A percentile compares a stretch with the other conserved stretches of the same genome.
Conservation (phyloP, 1,140 invertebrate genomes). For the Papilio polyxenes region DNA sequence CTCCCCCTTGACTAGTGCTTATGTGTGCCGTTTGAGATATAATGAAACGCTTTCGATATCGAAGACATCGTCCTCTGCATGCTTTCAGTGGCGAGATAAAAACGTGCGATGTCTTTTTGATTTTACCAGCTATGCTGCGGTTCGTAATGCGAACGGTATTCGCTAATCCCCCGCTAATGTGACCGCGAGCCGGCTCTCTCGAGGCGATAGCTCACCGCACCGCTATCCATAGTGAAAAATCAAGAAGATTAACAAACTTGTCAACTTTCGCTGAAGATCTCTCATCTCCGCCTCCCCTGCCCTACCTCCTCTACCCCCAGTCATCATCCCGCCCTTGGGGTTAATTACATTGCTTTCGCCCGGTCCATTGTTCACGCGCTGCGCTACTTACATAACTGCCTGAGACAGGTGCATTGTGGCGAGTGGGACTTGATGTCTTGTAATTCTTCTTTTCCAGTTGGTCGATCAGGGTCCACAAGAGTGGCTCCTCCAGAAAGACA, state of each 20-base stretch:
- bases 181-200: slow-evolving; percentile 47
- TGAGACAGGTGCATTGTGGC: slow-evolving; percentile 62
- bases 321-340: slow-evolving; percentile 63
- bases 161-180: not conserved
- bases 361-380: slow-evolving; percentile 74
- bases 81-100: slow-evolving; percentile 63
- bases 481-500: slow-evolving; percentile 80
- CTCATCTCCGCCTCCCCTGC: slow-evolving; percentile 67
- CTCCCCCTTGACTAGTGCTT: slow-evolving; percentile 53
- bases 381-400: slow-evolving; percentile 74
- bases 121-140: slow-evolving; percentile 66
- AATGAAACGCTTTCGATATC: slow-evolving; percentile 54
- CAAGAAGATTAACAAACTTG: slow-evolving; percentile 66
- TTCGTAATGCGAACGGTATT: slow-evolving; percentile 44
- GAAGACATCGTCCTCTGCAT: slow-evolving; percentile 63
- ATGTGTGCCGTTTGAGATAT: slow-evolving; percentile 62
- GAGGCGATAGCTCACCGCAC: slow-evolving; percentile 53
- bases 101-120: slow-evolving; percentile 79
- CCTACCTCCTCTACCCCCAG: slow-evolving; percentile 45
- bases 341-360: slow-evolving; percentile 70
- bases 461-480: slow-evolving; percentile 80
- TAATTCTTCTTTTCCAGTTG: slow-evolving; percentile 80
- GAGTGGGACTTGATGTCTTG: slow-evolving; percentile 77
- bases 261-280: slow-evolving; percentile 78
- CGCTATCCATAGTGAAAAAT: slow-evolving; percentile 76